Percentiles rank a stretch among this genome's conserved stretches.
Conservation (phyloP, 2,888 invertebrate genomes). For the Tridacna crocea region DNA sequence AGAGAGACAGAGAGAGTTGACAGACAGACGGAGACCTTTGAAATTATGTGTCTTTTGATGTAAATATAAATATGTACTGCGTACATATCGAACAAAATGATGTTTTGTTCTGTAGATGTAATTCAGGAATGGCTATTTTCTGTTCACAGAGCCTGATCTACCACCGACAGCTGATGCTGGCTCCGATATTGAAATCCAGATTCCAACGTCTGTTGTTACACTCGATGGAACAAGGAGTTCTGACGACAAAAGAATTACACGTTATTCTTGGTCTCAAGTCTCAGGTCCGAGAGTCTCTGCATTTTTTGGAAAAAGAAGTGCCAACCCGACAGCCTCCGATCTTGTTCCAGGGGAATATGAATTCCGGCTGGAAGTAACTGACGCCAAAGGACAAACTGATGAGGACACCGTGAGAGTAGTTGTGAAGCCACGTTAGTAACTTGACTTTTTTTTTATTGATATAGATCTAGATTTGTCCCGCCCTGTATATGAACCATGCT, state of each 20-base stretch:
- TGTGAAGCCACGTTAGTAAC: constrained; percentile 41
- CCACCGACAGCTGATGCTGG: constrained; percentile 54
- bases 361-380: constrained; percentile 45
- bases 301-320: neutral
- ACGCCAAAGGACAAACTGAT: constrained; percentile 39
- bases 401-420: constrained; percentile 27
- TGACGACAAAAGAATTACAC: constrained; percentile 38
- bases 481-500: no score
- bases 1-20: no score
- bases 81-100: no score
- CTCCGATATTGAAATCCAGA: constrained; percentile 28
- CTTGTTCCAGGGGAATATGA: constrained; percentile 41
- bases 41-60: no score
- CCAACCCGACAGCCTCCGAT: neutral
- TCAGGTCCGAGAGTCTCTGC: neutral
- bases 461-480: no score
- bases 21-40: no score
- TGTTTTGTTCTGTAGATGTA: no score
- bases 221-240: constrained; percentile 37
- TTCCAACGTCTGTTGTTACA: constrained; percentile 39
- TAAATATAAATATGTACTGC: no score
- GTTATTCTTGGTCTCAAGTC: constrained; percentile 35
- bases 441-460: neutral
- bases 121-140: neutral
- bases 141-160: constrained; percentile 32